A percentile compares a stretch with the other conserved stretches of the same genome.
Conservation (phyloP, 2,797 vertebrate species). For the Rachycentron canadum region DNA sequence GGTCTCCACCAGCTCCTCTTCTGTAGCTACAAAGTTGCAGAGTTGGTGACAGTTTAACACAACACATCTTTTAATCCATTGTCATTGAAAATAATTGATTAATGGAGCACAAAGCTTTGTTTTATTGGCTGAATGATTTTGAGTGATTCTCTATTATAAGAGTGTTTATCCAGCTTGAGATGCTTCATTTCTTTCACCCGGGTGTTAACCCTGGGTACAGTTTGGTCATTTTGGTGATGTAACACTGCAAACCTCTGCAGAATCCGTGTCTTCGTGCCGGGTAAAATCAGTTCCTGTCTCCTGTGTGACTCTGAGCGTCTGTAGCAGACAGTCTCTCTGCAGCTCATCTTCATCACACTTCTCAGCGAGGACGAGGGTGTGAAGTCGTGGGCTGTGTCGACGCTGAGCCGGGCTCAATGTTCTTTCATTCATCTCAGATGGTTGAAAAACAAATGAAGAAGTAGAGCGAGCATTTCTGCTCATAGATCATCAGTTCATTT, state of each 20-base stretch:
- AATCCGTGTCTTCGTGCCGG: background rate
- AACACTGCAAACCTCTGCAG: constrained; percentile 13
- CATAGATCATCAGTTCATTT: no score
- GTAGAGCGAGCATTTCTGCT: constrained; percentile 39
- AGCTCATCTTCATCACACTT: constrained; percentile 51
- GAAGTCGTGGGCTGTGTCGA: constrained; percentile 60
- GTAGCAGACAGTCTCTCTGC: constrained; percentile 29
- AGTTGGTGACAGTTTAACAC: background rate
- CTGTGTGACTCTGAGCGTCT: constrained; percentile 21
- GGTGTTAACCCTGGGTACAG: background rate
- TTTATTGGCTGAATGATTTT: background rate
- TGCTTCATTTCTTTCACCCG: background rate
- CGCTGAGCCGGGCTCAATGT: constrained; percentile 31
- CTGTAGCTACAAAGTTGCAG: background rate
- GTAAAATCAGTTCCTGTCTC: background rate
- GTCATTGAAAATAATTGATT: background rate
- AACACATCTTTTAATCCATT: background rate
- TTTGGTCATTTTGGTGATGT: constrained; percentile 16
- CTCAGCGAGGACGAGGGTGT: constrained; percentile 51
- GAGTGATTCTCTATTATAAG: background rate
- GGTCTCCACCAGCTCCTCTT: no score
- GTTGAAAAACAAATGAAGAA: constrained; percentile 18
- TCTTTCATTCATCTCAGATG: constrained; percentile 63
- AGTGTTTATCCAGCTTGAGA: background rate
- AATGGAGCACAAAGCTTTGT: background rate